A percentile compares a stretch with the other conserved stretches of the same genome.
These are phyloP conservation scores for Leistus spinibarbis DNA, from an alignment of 2,888 invertebrate species.

Conservation along the genomic window DNA sequence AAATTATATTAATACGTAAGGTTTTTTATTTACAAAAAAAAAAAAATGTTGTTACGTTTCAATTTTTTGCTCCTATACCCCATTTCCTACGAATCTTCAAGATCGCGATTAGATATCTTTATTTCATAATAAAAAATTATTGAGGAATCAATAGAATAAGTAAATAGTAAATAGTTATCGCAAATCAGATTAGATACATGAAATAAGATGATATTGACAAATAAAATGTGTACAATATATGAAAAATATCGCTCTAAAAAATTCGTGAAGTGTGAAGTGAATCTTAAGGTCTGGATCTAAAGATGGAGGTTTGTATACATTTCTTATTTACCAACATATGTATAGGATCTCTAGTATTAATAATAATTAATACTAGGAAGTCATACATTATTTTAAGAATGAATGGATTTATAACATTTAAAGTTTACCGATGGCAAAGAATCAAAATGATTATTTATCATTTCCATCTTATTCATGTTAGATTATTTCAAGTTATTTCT, in stretches of 20 bases:
- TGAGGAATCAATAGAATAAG: neutral
- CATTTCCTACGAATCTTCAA: slow-evolving; percentile 17
- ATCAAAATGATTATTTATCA: no score
- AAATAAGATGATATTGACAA: neutral
- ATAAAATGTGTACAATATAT: no score
- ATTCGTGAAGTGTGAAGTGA: neutral
- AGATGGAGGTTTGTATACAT: neutral
- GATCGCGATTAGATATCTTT: slow-evolving; percentile 11
- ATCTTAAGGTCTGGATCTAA: neutral
- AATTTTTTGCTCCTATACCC: slow-evolving; percentile 5
- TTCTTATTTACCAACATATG: neutral
- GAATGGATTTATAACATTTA: no score
- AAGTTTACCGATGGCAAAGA: no score
- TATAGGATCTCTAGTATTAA: neutral
- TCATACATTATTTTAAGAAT: no score
- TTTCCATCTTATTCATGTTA: no score
- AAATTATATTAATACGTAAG: slow-evolving; percentile 51
- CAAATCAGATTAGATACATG: neutral
- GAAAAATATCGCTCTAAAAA: neutral
- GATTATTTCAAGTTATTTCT: no score
- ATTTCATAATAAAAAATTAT: neutral
- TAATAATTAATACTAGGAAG: neutral
- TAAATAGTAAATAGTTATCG: neutral
- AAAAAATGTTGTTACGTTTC: slow-evolving; percentile 14
- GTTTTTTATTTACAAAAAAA: slow-evolving; percentile 17